Percentiles rank a stretch among this genome's conserved stretches.
phyloP scores from a whole-genome alignment of 2,888 invertebrate species.

The Parelbella ahira region DNA sequence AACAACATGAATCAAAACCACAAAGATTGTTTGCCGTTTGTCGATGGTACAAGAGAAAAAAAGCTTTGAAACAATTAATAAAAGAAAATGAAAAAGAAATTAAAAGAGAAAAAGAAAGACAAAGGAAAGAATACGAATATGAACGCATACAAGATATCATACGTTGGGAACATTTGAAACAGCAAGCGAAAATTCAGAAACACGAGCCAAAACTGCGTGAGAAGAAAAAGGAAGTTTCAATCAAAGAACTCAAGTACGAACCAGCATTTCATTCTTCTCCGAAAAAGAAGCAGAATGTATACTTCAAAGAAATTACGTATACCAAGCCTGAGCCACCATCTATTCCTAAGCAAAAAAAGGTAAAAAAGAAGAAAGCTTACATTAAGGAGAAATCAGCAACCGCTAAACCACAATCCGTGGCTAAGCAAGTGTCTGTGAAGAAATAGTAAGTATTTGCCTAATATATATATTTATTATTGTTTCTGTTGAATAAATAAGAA shows the following conservation, averaged over 20 bases:
- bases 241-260: slow-evolving; percentile 4
- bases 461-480: too few relatives aligned
- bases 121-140: slow-evolving; percentile 26
- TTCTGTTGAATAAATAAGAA: too few relatives aligned
- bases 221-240: slow-evolving; percentile 19
- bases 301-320: too few relatives aligned
- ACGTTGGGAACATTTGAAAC: slow-evolving; percentile 24
- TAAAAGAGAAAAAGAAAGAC: slow-evolving; percentile 25
- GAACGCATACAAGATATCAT: slow-evolving; percentile 28
- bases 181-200: too few relatives aligned
- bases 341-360: too few relatives aligned
- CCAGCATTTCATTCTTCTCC: not conserved
- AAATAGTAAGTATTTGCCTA: slow-evolving; percentile 33
- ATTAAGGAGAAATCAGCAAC: slow-evolving; percentile 28
- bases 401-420: slow-evolving; percentile 31
- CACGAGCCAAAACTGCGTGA: too few relatives aligned
- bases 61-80: slow-evolving; percentile 32
- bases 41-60: slow-evolving; percentile 37
- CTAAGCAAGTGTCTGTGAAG: slow-evolving; percentile 35
- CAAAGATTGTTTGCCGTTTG: slow-evolving; percentile 27
- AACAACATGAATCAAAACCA: slow-evolving; percentile 9
- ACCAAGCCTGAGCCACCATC: too few relatives aligned
- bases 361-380: slow-evolving; percentile 5
- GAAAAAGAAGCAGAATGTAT: slow-evolving; percentile 18
- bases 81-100: slow-evolving; percentile 28